Base-by-base conservation (phyloP, 1,140 invertebrate genomes). In the Eriosoma lanigerum region DNA sequence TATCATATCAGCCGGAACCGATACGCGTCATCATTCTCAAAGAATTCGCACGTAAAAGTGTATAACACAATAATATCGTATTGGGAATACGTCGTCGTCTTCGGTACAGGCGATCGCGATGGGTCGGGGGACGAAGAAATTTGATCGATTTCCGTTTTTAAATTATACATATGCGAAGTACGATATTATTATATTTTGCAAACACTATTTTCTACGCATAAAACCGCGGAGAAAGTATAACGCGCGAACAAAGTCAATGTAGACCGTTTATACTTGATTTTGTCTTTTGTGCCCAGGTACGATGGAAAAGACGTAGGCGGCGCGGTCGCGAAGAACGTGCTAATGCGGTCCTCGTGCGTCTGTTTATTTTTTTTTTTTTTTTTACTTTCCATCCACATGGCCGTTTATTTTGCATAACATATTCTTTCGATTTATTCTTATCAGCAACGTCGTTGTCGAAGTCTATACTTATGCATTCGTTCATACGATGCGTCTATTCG, bases 191-290 rank as follows among this genome's bases (percentile, higher is more conserved):
- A 44, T 62, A 32, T n/a, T 32, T 12, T 32, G 9, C 29, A 38
- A 4, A 38, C 32, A 38, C 3, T n/a, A n/a, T 38, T 38, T 4
- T 38, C 8, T 38, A 29, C 17, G 17, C 19, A 60, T 26, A 62
- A 62, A 64, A 64, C 29, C 29, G 60, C 19, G 60, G 60, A 66
- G 62, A 66, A 66, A 66, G 62, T 66, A 44, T 64, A 62, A 32
- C 60, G 19, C 29, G 8, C 62, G 32, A 10, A 29, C 19, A 66
- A 62, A 44, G 44, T 13, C 32, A 38, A 44, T 21, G 62, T 44
- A 21, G 62, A 66, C 62, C 62, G 62, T n/a, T n/a, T n/a, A n/a
- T n/a, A n/a, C n/a, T n/a, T 26, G 2, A 64, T 64, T 19, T 26
- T 66, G 62, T 21, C 10, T 13, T 21, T 29, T 44, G n/a, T 66